A percentile compares a stretch with the other conserved stretches of the same genome.
phyloP scores from a whole-genome alignment of 2,888 invertebrate genomes.

The Ennomos quercinarius region DNA sequence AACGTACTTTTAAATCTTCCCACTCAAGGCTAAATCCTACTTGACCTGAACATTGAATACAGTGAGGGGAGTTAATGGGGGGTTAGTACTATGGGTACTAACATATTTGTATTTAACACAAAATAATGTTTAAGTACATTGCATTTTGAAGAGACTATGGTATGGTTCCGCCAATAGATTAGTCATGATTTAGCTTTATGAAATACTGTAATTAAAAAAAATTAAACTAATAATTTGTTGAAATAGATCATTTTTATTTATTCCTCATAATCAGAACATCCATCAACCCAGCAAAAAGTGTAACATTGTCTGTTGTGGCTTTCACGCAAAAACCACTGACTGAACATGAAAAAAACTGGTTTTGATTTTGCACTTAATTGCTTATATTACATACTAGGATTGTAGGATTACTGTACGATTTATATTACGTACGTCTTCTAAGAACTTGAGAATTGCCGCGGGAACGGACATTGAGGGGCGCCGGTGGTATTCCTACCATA shows the following conservation, averaged over 20 bases:
- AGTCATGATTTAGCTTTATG: slow-evolving; percentile 77
- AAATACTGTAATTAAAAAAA: slow-evolving; percentile 78
- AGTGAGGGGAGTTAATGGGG: slow-evolving; percentile 58
- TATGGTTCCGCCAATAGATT: slow-evolving; percentile 72
- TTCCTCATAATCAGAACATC: slow-evolving; percentile 1
- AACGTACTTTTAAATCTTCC: slow-evolving; percentile 93
- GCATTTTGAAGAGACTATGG: slow-evolving; percentile 74
- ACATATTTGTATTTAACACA: slow-evolving; percentile 73
- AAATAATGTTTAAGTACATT: slow-evolving; percentile 65
- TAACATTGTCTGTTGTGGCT: too few relatives aligned
- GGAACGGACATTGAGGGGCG: too few relatives aligned
- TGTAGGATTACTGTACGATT: too few relatives aligned
- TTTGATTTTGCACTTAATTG: too few relatives aligned
- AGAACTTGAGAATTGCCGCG: too few relatives aligned
- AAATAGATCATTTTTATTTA: slow-evolving; percentile 46
- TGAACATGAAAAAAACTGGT: too few relatives aligned
- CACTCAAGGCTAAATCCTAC: slow-evolving; percentile 71
- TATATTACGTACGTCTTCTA: too few relatives aligned
- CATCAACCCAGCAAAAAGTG: too few relatives aligned
- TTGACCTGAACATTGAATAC: slow-evolving; percentile 44
- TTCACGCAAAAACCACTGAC: too few relatives aligned
- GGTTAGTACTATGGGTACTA: slow-evolving; percentile 55
- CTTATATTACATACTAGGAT: too few relatives aligned
- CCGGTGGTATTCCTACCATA: too few relatives aligned
- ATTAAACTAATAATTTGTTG: slow-evolving; percentile 80